These are phyloP conservation scores for Yoshiicerus persimilis DNA, from an alignment of 1,140 invertebrate genomes.

Conservation along the genomic window DNA sequence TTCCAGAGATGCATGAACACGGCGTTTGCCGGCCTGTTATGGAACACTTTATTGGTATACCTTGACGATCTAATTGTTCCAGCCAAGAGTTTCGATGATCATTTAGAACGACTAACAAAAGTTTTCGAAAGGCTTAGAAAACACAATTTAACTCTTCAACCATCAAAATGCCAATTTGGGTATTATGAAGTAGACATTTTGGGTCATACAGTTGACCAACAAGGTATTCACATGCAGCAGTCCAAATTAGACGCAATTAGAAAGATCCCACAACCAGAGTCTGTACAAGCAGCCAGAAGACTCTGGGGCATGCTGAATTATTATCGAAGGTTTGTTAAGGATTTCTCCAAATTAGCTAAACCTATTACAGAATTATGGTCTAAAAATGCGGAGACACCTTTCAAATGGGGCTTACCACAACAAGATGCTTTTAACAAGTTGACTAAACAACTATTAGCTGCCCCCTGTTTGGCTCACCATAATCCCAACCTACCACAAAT, in stretches of 20 bases:
- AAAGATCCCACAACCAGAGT: slow-evolving; percentile 45
- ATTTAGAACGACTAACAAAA: not conserved
- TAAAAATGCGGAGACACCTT: not conserved
- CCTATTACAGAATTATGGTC: not conserved
- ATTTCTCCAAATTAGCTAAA: not conserved
- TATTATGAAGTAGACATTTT: slow-evolving; percentile 51
- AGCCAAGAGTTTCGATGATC: not conserved
- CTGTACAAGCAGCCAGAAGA: slow-evolving; percentile 30
- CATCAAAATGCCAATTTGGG: slow-evolving; percentile 50
- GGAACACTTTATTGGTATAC: not conserved
- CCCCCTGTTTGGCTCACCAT: not conserved
- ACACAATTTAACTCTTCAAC: slow-evolving; percentile 42
- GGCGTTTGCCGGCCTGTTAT: not conserved
- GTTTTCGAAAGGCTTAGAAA: not conserved
- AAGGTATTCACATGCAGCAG: slow-evolving; percentile 53
- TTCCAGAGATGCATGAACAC: not conserved
- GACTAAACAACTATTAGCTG: not conserved
- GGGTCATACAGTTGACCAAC: slow-evolving; percentile 53
- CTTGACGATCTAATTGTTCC: not conserved
- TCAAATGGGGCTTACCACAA: not conserved
- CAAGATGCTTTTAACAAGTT: not conserved
- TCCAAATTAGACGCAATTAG: slow-evolving; percentile 52
- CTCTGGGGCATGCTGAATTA: not conserved
- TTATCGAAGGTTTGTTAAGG: not conserved
- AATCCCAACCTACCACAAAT: not conserved